Evolutionary conservation across 2,888 invertebrate species (phyloP), one percentile per base, ranked within the genome.

Genomic region (Hyles lineata): DNA sequence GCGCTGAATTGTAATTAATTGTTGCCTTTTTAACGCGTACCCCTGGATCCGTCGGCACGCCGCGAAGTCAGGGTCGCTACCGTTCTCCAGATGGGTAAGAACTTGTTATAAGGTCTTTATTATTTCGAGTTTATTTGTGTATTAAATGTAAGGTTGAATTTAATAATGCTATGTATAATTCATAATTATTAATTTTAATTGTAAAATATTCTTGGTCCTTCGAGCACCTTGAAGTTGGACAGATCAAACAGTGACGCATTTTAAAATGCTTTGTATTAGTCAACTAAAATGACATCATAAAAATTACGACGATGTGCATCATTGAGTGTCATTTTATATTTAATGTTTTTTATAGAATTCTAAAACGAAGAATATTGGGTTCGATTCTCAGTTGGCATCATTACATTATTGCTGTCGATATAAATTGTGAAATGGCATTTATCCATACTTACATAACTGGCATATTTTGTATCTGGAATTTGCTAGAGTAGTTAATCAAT

Each of bases 51-150:
- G 85, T 84, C 84, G 89, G 93, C 94, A 89, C 89, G 86, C 89
- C 83, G 87, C 94, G 92, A 95, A 96, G 96, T 95, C 96, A 95
- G 96, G 96, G 95, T 96, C 96, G 90, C 96, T 96, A 95, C 96
- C 96, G 88, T 96, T 96, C 93, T 96, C 96, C 86, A 96, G 95
- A 92, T 96, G 96, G 96, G 96, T 96, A 96, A 95, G 95, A 85
- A 72, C 70, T 73, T 23, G 17, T 75, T 74, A 72, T 62, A 55
- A 58, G 50, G 70, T 52, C 43, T 62, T 70, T 73, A 58, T 61
- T 59, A 58, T 25, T 71, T 29, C 73, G n/a, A 4, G 1, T 32
- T 21, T 21, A 9, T 19, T 1, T 29, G 7, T 62, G 8, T 25
- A 6, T 62, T 32, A 3, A 43, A 43, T 15, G 43, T 32, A 17